Percentiles rank a stretch among this genome's conserved stretches.
Conservation (phyloP, 2,888 invertebrate species). For the Agonopterix alstromeriana region DNA sequence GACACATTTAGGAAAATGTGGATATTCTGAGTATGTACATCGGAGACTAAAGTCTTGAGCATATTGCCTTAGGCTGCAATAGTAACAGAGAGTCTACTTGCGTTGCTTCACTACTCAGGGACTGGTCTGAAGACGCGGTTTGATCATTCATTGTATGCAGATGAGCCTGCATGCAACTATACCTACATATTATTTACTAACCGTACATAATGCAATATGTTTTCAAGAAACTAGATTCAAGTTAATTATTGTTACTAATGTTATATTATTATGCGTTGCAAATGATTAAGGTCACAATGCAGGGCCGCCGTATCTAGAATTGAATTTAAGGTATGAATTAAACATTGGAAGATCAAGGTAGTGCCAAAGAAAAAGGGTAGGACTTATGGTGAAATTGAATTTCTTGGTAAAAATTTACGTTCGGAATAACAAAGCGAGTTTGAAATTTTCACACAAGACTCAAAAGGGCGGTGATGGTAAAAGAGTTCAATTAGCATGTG, state of each 20-base stretch:
- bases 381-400: too few relatives aligned
- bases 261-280: not conserved
- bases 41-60: not conserved
- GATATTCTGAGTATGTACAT: not conserved
- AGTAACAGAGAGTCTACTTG: not conserved
- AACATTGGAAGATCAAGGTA: too few relatives aligned
- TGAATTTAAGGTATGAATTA: too few relatives aligned
- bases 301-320: too few relatives aligned
- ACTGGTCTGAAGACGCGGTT: slow-evolving; percentile 8
- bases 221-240: not conserved
- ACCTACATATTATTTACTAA: not conserved
- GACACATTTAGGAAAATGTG: too few relatives aligned
- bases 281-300: not conserved
- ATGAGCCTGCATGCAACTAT: slow-evolving; percentile 12
- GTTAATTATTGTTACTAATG: not conserved
- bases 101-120: not conserved
- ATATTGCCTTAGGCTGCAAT: not conserved
- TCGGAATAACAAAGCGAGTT: too few relatives aligned
- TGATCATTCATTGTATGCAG: slow-evolving; percentile 27
- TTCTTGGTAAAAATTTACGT: too few relatives aligned
- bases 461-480: too few relatives aligned
- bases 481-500: too few relatives aligned
- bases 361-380: too few relatives aligned
- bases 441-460: too few relatives aligned
- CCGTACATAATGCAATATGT: not conserved